Evolutionary conservation across 1,140 invertebrate genomes (phyloP), one percentile per base, ranked within the genome.

Genomic region (Drosophila repleta): DNA sequence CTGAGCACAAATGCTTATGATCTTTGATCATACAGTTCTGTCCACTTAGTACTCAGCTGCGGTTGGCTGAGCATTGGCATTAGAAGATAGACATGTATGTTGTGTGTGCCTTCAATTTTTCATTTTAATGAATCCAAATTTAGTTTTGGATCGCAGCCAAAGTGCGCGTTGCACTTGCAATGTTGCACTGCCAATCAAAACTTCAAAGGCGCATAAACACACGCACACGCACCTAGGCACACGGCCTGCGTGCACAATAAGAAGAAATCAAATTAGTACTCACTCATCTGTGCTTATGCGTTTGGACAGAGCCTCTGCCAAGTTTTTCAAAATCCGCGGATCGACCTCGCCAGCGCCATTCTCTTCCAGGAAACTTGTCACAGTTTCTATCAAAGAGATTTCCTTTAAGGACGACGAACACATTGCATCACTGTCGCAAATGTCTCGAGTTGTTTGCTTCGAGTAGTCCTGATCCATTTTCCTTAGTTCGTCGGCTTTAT

Each of bases 311-410:
- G 84, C 84, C 62, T 89, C 84, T 5, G 84, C 84, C 11, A 89
- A 45, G 21, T 79, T 80, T 13, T 75, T 76, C 10, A 89, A 62
- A 17, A 89, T 70, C 8, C 58, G 69, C 7, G 73, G 74, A 49
- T 89, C 84, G 5, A 89, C 69, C 15, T 89, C 80, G 13, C 61
- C 62, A n/a, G 79, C 79, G 11, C 84, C 84, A 46, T 89, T 79
- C 52, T 89, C 84, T 10, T 83, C 84, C 26, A 89, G 64, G 8
- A 89, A 89, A 57, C 74, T 90, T 20, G 84, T 89, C 26, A 89
- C 80, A 1, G 79, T 90, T 37, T 89, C 84, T 24, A 89, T 89
- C 6, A 89, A 56, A 3, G 85, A 53, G 24, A 89, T 80, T 51
- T 89, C 84, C 48, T 67, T 71, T 55, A 89, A 70, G 58, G 85